Conservation (phyloP, 2,797 vertebrate genomes). For the Malurus leucopterus region DNA sequence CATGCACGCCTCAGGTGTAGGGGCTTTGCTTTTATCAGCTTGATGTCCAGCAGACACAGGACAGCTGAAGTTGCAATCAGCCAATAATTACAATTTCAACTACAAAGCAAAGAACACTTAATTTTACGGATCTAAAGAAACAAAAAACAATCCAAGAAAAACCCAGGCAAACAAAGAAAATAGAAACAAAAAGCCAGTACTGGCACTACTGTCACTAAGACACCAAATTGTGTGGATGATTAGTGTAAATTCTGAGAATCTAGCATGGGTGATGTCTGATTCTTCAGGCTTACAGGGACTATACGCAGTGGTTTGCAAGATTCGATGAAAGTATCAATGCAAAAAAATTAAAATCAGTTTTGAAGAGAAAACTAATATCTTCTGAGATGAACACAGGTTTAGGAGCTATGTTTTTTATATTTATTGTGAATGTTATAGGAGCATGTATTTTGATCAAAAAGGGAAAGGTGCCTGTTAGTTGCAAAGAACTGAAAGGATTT, state of each 20-base stretch:
- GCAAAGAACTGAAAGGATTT: not conserved
- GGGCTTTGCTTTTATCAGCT: not conserved
- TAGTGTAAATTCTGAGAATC: not conserved
- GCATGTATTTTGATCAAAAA: not conserved
- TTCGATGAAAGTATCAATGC: not conserved
- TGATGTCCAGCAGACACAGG: not conserved
- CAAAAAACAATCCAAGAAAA: no score
- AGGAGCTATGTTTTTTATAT: not conserved
- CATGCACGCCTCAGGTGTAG: not conserved
- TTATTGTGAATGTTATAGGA: not conserved
- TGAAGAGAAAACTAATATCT: not conserved
- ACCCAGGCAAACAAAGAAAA: fast-evolving
- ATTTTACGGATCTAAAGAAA: not conserved
- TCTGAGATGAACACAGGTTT: not conserved
- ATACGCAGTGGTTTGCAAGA: not conserved
- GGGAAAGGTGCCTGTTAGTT: not conserved
- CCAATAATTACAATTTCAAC: not conserved
- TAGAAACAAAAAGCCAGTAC: not conserved
- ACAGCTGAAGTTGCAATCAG: not conserved
- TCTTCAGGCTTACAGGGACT: not conserved
- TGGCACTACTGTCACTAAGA: not conserved
- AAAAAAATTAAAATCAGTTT: not conserved
- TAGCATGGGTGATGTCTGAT: not conserved
- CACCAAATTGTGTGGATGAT: not conserved
- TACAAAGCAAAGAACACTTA: not conserved